Conservation (phyloP, 1,140 invertebrate species). For the Hycleus cichorii region DNA sequence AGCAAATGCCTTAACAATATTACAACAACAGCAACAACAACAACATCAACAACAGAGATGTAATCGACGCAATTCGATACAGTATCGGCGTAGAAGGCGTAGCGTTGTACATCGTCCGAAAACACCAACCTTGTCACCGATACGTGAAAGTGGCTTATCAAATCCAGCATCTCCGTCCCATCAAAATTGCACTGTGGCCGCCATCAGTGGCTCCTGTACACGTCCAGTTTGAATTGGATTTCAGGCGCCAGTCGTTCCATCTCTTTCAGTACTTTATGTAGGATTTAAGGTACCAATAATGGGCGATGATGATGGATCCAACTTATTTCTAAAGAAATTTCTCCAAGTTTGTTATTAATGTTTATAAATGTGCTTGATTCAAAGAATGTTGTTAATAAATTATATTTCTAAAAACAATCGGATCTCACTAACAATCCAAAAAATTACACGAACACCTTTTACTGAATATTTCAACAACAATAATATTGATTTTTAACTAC, state of each 20-base stretch:
- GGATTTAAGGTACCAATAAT: too few relatives aligned
- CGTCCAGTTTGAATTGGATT: constrained; percentile 19
- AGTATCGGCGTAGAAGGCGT: constrained; percentile 32
- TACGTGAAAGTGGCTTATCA: constrained; percentile 63
- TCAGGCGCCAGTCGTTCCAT: too few relatives aligned
- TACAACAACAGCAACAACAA: constrained; percentile 28
- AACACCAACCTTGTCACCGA: constrained; percentile 59
- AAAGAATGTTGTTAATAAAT: constrained; percentile 11
- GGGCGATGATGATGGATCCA: too few relatives aligned
- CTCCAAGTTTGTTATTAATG: constrained; percentile 5
- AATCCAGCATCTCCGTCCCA: constrained; percentile 60
- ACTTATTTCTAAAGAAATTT: too few relatives aligned
- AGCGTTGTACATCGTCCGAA: constrained; percentile 41
- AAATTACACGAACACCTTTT: too few relatives aligned
- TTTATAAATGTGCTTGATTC: constrained; percentile 14
- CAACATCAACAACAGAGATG: constrained; percentile 24
- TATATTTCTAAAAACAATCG: constrained; percentile 8
- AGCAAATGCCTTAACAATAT: constrained; percentile 31
- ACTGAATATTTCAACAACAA: too few relatives aligned
- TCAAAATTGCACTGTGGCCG: constrained; percentile 38
- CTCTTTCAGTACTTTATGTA: too few relatives aligned
- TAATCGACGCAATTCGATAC: constrained; percentile 18
- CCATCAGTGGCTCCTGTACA: constrained; percentile 22
- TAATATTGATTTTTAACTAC: too few relatives aligned
- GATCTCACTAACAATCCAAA: too few relatives aligned